Conservation (phyloP, 92 coral and sea anemone genomes). For the Palythoa grandiflora region DNA sequence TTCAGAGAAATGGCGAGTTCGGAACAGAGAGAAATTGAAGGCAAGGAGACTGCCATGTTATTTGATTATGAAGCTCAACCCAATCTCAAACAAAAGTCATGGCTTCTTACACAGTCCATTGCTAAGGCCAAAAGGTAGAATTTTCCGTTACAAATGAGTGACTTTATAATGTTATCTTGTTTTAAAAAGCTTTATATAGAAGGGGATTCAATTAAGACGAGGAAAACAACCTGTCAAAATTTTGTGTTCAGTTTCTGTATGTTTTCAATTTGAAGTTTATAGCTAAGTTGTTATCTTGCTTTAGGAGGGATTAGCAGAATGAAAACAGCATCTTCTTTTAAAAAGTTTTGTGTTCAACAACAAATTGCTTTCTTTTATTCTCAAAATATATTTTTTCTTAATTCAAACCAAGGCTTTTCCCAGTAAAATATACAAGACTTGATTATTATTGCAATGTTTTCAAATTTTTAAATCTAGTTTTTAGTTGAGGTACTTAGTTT, state of each 20-base stretch:
- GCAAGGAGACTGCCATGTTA: slow-evolving; percentile 65
- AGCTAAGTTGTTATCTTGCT: background rate
- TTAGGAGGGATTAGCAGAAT: too few species aligned
- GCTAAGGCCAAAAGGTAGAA: slow-evolving; percentile 37
- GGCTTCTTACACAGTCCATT: slow-evolving; percentile 44
- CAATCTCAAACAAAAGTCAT: slow-evolving; percentile 28
- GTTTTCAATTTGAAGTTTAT: too few species aligned
- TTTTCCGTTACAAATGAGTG: background rate
- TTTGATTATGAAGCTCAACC: slow-evolving; percentile 67
- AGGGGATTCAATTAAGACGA: too few species aligned
- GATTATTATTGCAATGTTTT: too few species aligned
- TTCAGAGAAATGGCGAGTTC: slow-evolving; percentile 69
- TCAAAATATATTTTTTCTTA: background rate
- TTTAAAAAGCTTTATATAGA: background rate
- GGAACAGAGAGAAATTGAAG: slow-evolving; percentile 76
- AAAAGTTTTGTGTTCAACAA: background rate
- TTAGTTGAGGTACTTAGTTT: too few species aligned
- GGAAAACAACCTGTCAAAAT: too few species aligned
- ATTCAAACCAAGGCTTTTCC: background rate
- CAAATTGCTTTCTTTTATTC: background rate
- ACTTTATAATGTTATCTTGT: background rate
- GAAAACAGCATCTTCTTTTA: too few species aligned
- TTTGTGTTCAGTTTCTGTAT: too few species aligned
- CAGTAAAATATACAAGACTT: too few species aligned
- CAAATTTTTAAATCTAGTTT: too few species aligned